These are phyloP conservation scores for Callosobruchus maculatus DNA, from an alignment of 2,888 invertebrate species.

Conservation along the genomic window DNA sequence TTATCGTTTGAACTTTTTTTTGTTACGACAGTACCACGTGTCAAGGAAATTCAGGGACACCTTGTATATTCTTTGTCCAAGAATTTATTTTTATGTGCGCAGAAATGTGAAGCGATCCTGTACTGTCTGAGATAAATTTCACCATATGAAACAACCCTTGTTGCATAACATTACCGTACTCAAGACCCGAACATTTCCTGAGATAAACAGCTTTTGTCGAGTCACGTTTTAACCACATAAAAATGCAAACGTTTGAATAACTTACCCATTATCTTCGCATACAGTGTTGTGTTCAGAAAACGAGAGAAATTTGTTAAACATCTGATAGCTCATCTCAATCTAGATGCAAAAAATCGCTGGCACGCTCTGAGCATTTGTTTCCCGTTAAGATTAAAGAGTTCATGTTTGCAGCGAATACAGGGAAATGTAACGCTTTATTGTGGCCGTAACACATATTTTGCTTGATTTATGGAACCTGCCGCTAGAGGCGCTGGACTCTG, in stretches of 20 bases:
- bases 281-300: not conserved
- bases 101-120: no score
- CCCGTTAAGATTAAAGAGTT: not conserved
- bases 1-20: no score
- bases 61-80: no score
- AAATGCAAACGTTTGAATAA: not conserved
- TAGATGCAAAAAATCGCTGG: not conserved
- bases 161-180: not conserved
- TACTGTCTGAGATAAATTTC: not conserved
- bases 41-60: no score
- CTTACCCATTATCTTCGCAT: not conserved
- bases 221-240: not conserved
- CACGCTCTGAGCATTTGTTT: not conserved
- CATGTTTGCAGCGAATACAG: not conserved
- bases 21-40: no score
- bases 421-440: not conserved
- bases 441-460: not conserved
- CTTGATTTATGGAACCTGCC: not conserved
- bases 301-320: not conserved
- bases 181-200: no score
- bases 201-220: not conserved
- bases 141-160: not conserved
- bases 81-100: no score
- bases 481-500: not conserved
- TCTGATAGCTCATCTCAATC: not conserved